These are phyloP conservation scores for Spongilla lacustris DNA, from an alignment of 37 sponge, comb jelly and placozoan genomes.

Conservation along the genomic window DNA sequence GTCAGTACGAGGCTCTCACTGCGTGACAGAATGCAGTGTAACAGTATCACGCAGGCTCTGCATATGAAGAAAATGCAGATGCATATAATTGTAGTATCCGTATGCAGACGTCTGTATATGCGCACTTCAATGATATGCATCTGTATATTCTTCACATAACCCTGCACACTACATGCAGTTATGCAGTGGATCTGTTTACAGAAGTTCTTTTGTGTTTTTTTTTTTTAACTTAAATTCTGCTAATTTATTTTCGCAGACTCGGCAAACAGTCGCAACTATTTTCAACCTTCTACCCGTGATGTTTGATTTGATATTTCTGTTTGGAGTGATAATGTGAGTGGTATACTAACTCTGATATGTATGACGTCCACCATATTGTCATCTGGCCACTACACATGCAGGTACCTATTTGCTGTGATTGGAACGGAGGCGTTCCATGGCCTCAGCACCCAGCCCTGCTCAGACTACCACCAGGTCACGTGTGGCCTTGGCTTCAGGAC, in stretches of 20 bases:
- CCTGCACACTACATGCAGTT: no score
- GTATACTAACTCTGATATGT: no score
- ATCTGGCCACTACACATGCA: no score
- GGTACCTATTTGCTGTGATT: conserved; percentile 66
- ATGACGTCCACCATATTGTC: no score
- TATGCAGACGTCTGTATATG: no score
- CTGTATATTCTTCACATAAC: no score
- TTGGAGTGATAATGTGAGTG: conserved; percentile 37
- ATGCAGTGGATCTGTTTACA: no score
- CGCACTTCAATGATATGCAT: no score
- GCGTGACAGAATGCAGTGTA: no score
- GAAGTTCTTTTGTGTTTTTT: background rate
- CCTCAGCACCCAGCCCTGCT: background rate
- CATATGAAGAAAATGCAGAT: no score
- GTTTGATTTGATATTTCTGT: conserved; percentile 42
- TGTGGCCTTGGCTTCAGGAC: conserved; percentile 65
- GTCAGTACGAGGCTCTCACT: background rate
- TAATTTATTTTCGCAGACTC: background rate
- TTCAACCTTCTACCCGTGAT: conserved; percentile 42
- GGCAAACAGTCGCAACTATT: conserved; percentile 1
- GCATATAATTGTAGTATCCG: no score
- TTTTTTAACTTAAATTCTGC: background rate
- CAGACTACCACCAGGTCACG: conserved; percentile 29
- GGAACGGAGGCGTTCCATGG: conserved; percentile 67
- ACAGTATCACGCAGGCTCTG: no score